Evolutionary conservation across 2,888 invertebrate genomes (phyloP), one percentile per base, ranked within the genome.

Genomic region (Spisula solida): DNA sequence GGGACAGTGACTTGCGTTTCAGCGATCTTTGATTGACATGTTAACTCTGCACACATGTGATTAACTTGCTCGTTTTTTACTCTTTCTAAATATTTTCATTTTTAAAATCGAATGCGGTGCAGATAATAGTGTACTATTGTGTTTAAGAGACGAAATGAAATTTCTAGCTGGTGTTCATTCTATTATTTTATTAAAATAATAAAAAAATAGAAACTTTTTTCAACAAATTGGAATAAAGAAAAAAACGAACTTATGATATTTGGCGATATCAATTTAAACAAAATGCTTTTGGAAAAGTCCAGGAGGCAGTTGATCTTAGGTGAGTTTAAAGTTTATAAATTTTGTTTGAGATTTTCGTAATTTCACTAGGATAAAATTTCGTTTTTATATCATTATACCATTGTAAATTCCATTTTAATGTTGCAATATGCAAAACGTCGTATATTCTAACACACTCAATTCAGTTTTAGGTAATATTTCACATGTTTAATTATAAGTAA

Each of bases 261-360:
- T 87, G 82, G 86, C 79, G 84, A 87, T 85, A 70, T 87, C 55
- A 87, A 85, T 87, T 79, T 82, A 47, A 86, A 83, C 56, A 89
- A 60, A 31, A 87, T 89, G 89, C 80, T 89, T 25, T 75, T 89
- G 82, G 89, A 89, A 66, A 87, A 81, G 75, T 81, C 88, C 14
- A 47, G 91, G 82, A 85, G 88, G 55, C 88, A 88, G 82, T 79
- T 91, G 48, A 47, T 88, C 6, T 70, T 91, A n/a, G 91, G 91
- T 91, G 85, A 85, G 91, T 91, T 34, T 20, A 34, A 41, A 41
- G 41, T 41, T 41, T 41, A 41, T 41, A 41, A 41, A 41, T 60
- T 66, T 12, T 79, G 14, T 14, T 48, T 31, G 25, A 2, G 8
- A 25, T 25, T 75, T 10, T 31, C 31, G n/a, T 34, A 75, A 56